These are phyloP conservation scores for Tetragonula carbonaria DNA, from an alignment of 2,888 invertebrate genomes.

Conservation along the genomic window DNA sequence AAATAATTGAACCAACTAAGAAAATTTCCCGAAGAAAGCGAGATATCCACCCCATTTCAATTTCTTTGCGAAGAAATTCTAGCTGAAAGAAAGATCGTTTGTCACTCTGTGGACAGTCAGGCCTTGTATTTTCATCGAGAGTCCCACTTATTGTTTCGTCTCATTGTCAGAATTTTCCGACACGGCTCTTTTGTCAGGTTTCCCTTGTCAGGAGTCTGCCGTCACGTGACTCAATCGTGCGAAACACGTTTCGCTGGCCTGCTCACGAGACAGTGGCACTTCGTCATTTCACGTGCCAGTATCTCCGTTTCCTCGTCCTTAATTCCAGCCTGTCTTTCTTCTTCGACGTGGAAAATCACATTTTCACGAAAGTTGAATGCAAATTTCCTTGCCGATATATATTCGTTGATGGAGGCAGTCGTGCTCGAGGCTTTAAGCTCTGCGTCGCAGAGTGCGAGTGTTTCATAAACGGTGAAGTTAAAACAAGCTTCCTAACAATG, in stretches of 20 bases:
- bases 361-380: too few relatives aligned
- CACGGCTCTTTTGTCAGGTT: slow-evolving; percentile 9
- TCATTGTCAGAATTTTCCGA: neutral
- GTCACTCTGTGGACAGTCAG: neutral
- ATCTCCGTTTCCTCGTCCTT: neutral
- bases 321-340: neutral
- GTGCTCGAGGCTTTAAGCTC: too few relatives aligned
- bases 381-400: too few relatives aligned
- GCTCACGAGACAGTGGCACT: slow-evolving; percentile 1
- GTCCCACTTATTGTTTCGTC: neutral
- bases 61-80: neutral
- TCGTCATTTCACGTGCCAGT: slow-evolving; percentile 13
- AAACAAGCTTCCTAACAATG: too few relatives aligned
- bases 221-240: slow-evolving; percentile 31
- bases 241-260: slow-evolving; percentile 1
- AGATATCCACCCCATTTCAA: accelerated
- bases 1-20: neutral
- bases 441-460: too few relatives aligned
- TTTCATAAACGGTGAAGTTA: too few relatives aligned
- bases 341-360: neutral
- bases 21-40: too few relatives aligned
- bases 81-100: neutral
- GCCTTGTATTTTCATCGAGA: neutral
- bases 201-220: slow-evolving; percentile 9
- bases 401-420: too few relatives aligned